These are phyloP conservation scores for Aptenodytes forsteri DNA, from an alignment of 2,113 vertebrate genomes.

Conservation along the genomic window DNA sequence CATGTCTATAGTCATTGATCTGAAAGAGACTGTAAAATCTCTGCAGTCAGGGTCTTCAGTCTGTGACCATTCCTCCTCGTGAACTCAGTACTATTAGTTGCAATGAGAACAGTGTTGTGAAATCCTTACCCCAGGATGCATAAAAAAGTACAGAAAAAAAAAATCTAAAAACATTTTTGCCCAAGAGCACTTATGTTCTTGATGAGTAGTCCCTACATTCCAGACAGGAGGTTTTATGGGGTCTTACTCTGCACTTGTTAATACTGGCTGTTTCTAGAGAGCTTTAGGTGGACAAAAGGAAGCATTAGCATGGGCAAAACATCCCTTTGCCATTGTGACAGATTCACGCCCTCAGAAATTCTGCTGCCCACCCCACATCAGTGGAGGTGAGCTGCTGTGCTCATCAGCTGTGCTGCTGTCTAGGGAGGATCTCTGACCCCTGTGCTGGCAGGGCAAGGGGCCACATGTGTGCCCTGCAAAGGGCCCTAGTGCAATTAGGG, in stretches of 20 bases:
- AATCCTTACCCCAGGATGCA: neutral
- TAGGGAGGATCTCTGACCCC: neutral
- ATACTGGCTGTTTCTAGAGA: neutral
- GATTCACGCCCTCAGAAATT: neutral
- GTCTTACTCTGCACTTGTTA: neutral
- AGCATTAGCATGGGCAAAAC: neutral
- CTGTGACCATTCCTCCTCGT: neutral
- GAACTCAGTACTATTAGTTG: neutral
- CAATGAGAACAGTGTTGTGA: neutral
- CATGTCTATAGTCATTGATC: neutral
- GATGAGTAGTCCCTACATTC: neutral
- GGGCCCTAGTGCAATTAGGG: neutral
- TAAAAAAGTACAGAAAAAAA: neutral
- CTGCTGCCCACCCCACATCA: neutral
- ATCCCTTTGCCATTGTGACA: neutral
- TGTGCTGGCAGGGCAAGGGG: neutral
- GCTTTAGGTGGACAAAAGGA: neutral
- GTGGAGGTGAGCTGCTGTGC: neutral
- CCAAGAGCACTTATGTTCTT: neutral
- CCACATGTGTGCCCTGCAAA: neutral
- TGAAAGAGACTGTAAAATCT: neutral
- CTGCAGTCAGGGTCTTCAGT: neutral
- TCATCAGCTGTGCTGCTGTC: neutral
- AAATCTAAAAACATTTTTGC: neutral
- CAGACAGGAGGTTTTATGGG: neutral